Percentiles rank a stretch among this genome's conserved stretches.
These are phyloP conservation scores for Aptenodytes forsteri DNA, from an alignment of 2,113 vertebrate genomes.

Conservation along the genomic window DNA sequence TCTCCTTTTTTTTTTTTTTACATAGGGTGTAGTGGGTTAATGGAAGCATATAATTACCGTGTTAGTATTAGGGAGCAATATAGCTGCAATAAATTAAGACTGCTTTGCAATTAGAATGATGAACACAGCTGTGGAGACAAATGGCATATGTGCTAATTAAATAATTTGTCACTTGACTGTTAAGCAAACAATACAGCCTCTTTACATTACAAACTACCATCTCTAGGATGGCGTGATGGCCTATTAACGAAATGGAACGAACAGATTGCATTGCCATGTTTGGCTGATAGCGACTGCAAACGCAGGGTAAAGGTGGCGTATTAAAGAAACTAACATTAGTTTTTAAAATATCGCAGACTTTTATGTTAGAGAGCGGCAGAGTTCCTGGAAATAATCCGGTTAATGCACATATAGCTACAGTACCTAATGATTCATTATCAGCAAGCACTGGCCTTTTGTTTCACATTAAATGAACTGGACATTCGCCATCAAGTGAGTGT, in stretches of 20 bases:
- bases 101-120: slow-evolving; percentile 78
- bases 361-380: neutral
- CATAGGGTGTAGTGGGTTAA: slow-evolving; percentile 42
- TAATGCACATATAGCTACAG: slow-evolving; percentile 25
- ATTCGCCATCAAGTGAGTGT: slow-evolving; percentile 7
- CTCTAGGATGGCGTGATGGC: slow-evolving; percentile 57
- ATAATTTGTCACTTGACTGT: slow-evolving; percentile 84
- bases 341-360: neutral
- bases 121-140: slow-evolving; percentile 79
- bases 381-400: neutral
- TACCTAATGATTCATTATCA: slow-evolving; percentile 33
- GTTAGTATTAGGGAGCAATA: slow-evolving; percentile 72
- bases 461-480: slow-evolving; percentile 50
- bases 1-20: neutral
- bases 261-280: slow-evolving; percentile 14
- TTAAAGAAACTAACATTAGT: slow-evolving; percentile 16
- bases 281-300: neutral
- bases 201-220: slow-evolving; percentile 66
- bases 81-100: slow-evolving; percentile 75
- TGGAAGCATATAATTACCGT: slow-evolving; percentile 67
- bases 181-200: slow-evolving; percentile 79
- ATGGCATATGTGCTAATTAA: slow-evolving; percentile 83
- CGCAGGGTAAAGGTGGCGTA: neutral
- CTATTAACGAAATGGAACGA: slow-evolving; percentile 61
- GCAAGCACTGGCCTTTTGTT: slow-evolving; percentile 28